A percentile compares a stretch with the other conserved stretches of the same genome.
Evolutionary conservation across 2,888 invertebrate genomes (phyloP).

Genomic region (Cheilosia vulpina): DNA sequence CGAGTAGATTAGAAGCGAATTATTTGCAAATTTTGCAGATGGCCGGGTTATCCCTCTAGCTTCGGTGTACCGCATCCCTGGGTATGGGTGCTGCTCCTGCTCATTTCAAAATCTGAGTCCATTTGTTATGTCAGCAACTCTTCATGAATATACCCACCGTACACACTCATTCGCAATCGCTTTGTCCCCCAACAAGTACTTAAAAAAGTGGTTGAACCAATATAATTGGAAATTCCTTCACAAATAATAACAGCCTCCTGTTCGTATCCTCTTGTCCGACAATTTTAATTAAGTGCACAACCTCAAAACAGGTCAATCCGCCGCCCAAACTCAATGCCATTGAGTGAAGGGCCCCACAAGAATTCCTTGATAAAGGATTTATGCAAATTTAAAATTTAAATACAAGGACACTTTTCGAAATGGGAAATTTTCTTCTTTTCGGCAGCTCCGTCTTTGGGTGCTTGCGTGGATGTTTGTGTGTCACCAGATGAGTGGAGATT

Average conservation of each 20-base stretch:
- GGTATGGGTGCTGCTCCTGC: too few relatives aligned
- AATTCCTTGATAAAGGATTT: constrained; percentile 46
- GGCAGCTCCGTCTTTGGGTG: background rate
- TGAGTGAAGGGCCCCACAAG: background rate
- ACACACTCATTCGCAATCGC: too few relatives aligned
- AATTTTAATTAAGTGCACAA: constrained; percentile 66
- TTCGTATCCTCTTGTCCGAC: background rate
- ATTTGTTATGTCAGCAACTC: too few relatives aligned
- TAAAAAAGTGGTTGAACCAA: background rate
- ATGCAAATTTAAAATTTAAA: constrained; percentile 56
- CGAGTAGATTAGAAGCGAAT: too few relatives aligned
- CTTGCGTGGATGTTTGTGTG: constrained; percentile 25
- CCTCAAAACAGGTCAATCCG: constrained; percentile 36
- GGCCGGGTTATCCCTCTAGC: too few relatives aligned
- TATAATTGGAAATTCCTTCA: constrained; percentile 47
- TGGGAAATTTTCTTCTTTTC: constrained; percentile 6
- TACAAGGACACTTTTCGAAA: constrained; percentile 28
- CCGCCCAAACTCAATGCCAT: constrained; percentile 39
- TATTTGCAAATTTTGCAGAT: too few relatives aligned
- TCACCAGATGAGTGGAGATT: constrained; percentile 39
- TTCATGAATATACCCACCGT: too few relatives aligned
- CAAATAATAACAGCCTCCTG: constrained; percentile 5
- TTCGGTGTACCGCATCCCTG: too few relatives aligned
- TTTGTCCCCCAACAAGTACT: too few relatives aligned
- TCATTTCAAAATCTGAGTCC: too few relatives aligned